A percentile compares a stretch with the other conserved stretches of the same genome.
Evolutionary conservation across 2,797 vertebrate species (phyloP).

Genomic region (Pogoniulus pusillus): DNA sequence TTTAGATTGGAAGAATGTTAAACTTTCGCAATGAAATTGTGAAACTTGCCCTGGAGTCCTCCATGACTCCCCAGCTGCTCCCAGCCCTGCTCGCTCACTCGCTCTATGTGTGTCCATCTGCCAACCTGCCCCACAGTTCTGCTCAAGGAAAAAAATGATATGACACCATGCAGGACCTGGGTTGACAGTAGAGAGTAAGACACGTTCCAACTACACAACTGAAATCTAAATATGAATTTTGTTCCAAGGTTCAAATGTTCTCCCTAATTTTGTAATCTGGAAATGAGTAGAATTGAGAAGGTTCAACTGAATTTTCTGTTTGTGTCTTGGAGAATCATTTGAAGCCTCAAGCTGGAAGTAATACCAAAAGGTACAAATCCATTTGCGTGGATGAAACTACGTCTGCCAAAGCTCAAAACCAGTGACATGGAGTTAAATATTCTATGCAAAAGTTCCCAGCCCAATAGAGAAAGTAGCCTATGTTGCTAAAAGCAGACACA

Average conservation of each 20-base stretch:
- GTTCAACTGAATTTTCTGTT: neutral
- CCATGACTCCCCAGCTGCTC: rapidly evolving
- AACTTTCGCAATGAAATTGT: neutral
- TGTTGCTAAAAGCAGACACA: neutral
- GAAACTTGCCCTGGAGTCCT: neutral
- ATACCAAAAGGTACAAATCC: slow-evolving; percentile 1
- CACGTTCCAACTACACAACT: rapidly evolving
- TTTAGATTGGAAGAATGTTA: neutral
- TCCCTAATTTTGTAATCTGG: neutral
- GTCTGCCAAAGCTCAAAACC: neutral
- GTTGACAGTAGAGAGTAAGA: neutral
- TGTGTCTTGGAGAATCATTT: neutral
- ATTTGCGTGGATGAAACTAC: neutral
- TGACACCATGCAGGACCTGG: neutral
- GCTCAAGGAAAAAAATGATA: neutral
- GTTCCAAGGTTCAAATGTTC: neutral
- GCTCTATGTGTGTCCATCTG: rapidly evolving
- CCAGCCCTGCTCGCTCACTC: rapidly evolving
- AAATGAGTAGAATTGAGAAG: neutral
- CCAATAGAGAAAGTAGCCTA: neutral
- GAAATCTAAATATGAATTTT: neutral
- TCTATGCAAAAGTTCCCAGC: neutral
- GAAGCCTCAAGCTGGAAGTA: neutral
- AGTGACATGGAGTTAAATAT: neutral
- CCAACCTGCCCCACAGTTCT: neutral